Evolutionary conservation across 1,140 invertebrate species (phyloP).

Genomic region (Hyposmocoma kahamanoa): DNA sequence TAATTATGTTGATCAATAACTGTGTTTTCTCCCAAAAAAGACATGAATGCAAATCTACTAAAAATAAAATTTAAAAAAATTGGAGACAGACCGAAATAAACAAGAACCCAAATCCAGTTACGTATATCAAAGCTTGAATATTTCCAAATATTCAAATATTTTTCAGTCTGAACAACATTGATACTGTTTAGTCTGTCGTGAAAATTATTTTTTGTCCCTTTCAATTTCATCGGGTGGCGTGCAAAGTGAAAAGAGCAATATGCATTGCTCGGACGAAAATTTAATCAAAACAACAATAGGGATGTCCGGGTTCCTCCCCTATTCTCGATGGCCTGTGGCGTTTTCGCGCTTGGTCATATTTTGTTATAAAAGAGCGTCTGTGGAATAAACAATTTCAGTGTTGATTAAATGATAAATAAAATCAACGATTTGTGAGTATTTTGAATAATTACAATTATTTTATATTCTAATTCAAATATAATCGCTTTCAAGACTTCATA

Average conservation of each 20-base stretch:
- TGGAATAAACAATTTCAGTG: background rate
- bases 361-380: slow-evolving; percentile 5
- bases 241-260: slow-evolving; percentile 53
- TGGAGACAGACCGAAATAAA: no score
- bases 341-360: no score
- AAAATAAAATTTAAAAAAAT: no score
- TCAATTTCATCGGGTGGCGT: slow-evolving; percentile 23
- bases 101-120: no score
- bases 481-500: background rate
- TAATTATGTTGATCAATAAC: no score
- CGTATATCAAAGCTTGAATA: no score
- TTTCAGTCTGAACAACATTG: slow-evolving; percentile 7
- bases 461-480: background rate
- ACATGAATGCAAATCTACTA: no score
- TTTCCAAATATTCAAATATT: no score
- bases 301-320: slow-evolving; percentile 24
- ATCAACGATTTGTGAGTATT: background rate
- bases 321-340: no score
- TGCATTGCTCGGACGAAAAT: slow-evolving; percentile 46
- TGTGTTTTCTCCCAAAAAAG: no score
- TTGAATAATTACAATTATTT: background rate
- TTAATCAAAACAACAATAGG: slow-evolving; percentile 62
- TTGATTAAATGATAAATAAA: background rate
- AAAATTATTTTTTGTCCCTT: slow-evolving; percentile 16
- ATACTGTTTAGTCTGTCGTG: slow-evolving; percentile 17